Evolutionary conservation across 2,797 vertebrate genomes (phyloP).

Genomic region (Clarias pachynema): DNA sequence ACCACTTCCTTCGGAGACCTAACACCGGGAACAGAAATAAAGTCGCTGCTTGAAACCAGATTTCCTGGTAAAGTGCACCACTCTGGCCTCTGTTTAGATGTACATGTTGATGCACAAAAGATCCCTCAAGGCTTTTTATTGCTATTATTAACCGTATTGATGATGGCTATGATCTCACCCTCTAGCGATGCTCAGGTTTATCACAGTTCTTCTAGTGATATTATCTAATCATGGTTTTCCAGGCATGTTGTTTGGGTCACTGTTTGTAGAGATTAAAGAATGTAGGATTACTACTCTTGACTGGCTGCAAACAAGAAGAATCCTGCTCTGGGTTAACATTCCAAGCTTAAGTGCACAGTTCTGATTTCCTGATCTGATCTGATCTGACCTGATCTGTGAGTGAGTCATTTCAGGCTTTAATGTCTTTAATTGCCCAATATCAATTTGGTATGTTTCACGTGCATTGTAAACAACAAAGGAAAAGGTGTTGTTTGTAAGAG

Average conservation of each 20-base stretch:
- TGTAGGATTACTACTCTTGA: neutral
- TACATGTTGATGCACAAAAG: constrained; percentile 1
- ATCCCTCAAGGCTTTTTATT: constrained; percentile 31
- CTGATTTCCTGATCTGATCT: neutral
- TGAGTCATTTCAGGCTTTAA: neutral
- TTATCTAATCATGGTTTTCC: constrained; percentile 23
- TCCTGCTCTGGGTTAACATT: neutral
- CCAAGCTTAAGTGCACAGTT: neutral
- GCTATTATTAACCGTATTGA: constrained; percentile 33
- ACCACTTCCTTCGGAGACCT: constrained; percentile 47
- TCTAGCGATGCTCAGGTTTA: constrained; percentile 31
- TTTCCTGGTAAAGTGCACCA: constrained; percentile 32
- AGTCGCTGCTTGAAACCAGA: constrained; percentile 9
- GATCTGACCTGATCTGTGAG: neutral
- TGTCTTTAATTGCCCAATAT: neutral
- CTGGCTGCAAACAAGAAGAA: neutral
- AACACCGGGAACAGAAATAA: constrained; percentile 40
- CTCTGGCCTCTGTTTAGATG: constrained; percentile 37
- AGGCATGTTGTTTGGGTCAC: neutral
- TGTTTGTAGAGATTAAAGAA: constrained; percentile 10
- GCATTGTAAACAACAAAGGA: neutral
- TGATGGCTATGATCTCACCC: constrained; percentile 39
- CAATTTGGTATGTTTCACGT: neutral
- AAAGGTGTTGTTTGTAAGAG: neutral
- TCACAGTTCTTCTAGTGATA: neutral